Evolutionary conservation across 1,140 invertebrate genomes (phyloP).

Genomic region (Pseudomyrmex sp.): DNA sequence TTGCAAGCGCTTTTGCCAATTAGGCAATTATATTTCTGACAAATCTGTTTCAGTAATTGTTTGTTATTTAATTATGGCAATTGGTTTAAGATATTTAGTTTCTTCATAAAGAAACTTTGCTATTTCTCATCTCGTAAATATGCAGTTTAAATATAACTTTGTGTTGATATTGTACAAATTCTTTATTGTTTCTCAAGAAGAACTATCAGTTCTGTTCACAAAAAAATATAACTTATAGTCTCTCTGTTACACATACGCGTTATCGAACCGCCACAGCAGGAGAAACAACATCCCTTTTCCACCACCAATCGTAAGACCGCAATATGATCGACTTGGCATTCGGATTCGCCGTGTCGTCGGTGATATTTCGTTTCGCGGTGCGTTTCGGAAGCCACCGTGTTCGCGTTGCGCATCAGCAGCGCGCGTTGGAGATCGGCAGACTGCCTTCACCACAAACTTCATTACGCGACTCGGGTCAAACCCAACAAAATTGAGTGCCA

Average conservation of each 20-base stretch:
- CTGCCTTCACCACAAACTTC: slow-evolving; percentile 55
- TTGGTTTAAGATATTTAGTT: too few relatives aligned
- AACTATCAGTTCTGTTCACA: neutral
- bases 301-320: slow-evolving; percentile 30
- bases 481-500: slow-evolving; percentile 59
- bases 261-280: too few relatives aligned
- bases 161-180: too few relatives aligned
- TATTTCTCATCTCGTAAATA: too few relatives aligned
- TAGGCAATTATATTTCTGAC: too few relatives aligned
- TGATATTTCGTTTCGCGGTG: slow-evolving; percentile 58
- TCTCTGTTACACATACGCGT: neutral
- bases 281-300: neutral
- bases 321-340: slow-evolving; percentile 39
- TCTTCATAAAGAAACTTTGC: too few relatives aligned
- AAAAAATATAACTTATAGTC: neutral
- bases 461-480: slow-evolving; percentile 53
- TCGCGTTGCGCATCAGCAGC: slow-evolving; percentile 44
- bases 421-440: slow-evolving; percentile 14
- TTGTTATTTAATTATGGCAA: too few relatives aligned
- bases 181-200: neutral
- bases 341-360: slow-evolving; percentile 26
- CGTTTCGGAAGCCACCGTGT: slow-evolving; percentile 31
- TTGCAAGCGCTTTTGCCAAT: too few relatives aligned
- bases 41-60: too few relatives aligned
- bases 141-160: too few relatives aligned